Evolutionary conservation across 2,888 invertebrate species (phyloP).

Genomic region (Cataglyphis rosenhaueri): DNA sequence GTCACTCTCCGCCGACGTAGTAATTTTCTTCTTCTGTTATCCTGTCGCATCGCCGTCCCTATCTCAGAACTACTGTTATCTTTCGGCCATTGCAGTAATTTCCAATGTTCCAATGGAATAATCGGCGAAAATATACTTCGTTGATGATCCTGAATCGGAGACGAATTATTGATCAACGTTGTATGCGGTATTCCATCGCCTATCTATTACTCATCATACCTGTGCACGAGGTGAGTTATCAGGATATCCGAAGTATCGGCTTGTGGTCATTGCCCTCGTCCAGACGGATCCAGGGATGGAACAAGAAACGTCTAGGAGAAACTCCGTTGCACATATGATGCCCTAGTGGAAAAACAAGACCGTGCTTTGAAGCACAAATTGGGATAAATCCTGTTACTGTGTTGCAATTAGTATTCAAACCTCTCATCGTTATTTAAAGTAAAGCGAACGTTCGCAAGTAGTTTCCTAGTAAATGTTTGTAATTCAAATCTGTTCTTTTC

Average conservation of each 20-base stretch:
- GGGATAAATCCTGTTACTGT: constrained; percentile 80
- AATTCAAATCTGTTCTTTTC: background rate
- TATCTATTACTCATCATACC: constrained; percentile 39
- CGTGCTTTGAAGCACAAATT: constrained; percentile 83
- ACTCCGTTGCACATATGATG: constrained; percentile 70
- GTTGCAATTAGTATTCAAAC: constrained; percentile 31
- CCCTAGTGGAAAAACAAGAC: constrained; percentile 81
- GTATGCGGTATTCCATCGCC: background rate
- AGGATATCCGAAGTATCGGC: constrained; percentile 11
- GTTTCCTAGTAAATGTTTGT: background rate
- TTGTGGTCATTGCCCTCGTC: constrained; percentile 43
- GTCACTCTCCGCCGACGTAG: background rate
- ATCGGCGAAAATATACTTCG: background rate
- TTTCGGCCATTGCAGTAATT: constrained; percentile 11
- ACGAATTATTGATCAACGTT: constrained; percentile 30
- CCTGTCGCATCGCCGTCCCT: constrained; percentile 14
- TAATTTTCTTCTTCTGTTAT: constrained; percentile 17
- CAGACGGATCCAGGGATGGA: constrained; percentile 30
- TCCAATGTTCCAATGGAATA: background rate
- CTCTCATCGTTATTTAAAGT: constrained; percentile 9
- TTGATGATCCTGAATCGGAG: background rate
- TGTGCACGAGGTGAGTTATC: constrained; percentile 45
- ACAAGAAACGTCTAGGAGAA: constrained; percentile 51
- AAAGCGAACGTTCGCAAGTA: background rate
- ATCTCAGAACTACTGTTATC: constrained; percentile 11